A percentile compares a stretch with the other conserved stretches of the same genome.
phyloP scores from a whole-genome alignment of 30 jellyfish, hydroid and myxozoan genomes.

The Aurelia sp. region DNA sequence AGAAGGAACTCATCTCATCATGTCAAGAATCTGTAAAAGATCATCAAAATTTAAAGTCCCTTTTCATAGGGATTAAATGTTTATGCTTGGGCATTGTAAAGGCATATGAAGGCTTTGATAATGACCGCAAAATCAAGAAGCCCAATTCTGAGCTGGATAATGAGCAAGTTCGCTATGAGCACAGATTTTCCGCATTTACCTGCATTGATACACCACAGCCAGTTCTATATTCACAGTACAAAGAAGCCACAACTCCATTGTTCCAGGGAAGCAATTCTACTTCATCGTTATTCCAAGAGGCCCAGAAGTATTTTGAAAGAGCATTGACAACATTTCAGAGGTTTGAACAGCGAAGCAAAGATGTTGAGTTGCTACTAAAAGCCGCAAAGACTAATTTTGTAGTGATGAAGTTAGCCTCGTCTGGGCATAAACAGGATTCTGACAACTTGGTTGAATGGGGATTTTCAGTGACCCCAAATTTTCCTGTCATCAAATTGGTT shows the following conservation, averaged over 20 bases:
- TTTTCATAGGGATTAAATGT: conserved; percentile 75
- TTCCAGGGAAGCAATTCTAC: conserved; percentile 43
- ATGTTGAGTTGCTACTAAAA: conserved; percentile 72
- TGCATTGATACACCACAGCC: conserved; percentile 92
- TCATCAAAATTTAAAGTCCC: conserved; percentile 66
- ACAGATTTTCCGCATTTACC: conserved; percentile 81
- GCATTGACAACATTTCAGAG: conserved; percentile 83
- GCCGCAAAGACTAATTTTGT: conserved; percentile 91
- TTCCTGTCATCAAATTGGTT: conserved; percentile 60
- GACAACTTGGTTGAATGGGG: conserved; percentile 60
- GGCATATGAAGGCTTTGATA: conserved; percentile 92
- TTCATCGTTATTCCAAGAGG: conserved; percentile 59
- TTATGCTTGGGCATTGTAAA: conserved; percentile 74
- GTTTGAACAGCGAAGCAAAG: conserved; percentile 46
- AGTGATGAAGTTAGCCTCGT: conserved; percentile 83
- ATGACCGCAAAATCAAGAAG: conserved; percentile 73
- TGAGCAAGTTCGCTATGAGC: conserved; percentile 93
- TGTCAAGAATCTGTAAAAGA: conserved; percentile 76
- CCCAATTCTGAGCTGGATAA: conserved; percentile 84
- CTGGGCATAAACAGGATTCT: conserved; percentile 92
- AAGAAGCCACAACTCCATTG: conserved; percentile 59
- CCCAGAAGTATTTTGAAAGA: conserved; percentile 77
- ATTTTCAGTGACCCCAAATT: conserved; percentile 39
- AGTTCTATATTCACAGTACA: conserved; percentile 76
- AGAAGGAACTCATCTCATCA: conserved; percentile 66